Conservation (phyloP, 2,113 vertebrate genomes). For the Hyla sarda region DNA sequence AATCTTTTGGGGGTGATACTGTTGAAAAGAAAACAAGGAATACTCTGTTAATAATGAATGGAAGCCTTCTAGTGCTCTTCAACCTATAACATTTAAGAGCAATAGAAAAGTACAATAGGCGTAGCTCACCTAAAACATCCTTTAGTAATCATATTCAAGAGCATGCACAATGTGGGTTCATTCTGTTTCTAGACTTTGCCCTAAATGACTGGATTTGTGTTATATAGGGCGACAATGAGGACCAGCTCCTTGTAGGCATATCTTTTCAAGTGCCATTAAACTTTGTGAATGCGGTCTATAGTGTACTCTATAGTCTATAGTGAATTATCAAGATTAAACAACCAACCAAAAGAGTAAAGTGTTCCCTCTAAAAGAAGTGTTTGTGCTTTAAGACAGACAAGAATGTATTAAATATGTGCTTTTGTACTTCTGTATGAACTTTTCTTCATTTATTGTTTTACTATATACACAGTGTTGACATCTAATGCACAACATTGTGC, state of each 20-base stretch:
- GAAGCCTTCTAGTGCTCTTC: background rate
- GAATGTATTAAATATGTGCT: background rate
- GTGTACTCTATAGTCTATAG: background rate
- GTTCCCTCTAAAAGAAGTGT: background rate
- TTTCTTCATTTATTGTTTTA: background rate
- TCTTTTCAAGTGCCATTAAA: background rate
- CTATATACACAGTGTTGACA: background rate
- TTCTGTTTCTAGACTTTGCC: no score
- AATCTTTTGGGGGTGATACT: constrained; percentile 92
- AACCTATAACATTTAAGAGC: background rate
- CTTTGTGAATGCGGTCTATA: background rate
- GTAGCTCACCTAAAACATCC: no score
- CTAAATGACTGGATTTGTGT: no score
- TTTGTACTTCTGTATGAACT: background rate
- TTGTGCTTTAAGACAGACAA: background rate
- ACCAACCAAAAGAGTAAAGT: background rate
- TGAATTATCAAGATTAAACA: background rate
- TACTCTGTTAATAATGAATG: background rate
- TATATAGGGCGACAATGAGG: no score
- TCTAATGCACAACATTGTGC: background rate
- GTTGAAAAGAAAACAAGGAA: background rate
- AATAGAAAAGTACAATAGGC: background rate
- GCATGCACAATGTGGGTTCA: no score
- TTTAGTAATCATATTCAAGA: no score
- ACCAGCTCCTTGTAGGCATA: background rate